Evolutionary conservation across 2,113 vertebrate species (phyloP).

Genomic region (Dermatemys mawii): DNA sequence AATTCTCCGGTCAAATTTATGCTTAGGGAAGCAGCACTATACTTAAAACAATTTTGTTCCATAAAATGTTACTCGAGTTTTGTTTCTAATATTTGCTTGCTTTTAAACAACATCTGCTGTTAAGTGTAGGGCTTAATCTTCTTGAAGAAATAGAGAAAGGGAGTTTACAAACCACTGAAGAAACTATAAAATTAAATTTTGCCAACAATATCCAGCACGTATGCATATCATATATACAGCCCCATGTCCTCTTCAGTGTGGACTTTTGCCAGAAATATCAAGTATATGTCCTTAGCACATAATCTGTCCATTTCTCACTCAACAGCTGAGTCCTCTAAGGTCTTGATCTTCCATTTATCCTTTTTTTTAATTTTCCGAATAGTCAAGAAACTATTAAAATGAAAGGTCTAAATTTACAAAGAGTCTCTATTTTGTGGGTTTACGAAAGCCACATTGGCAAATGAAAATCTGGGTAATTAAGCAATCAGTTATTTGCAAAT

Average conservation of each 20-base stretch:
- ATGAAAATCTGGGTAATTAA: not conserved
- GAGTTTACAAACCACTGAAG: not conserved
- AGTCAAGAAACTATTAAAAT: not conserved
- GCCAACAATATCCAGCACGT: not conserved
- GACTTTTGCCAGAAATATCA: slow-evolving; percentile 11
- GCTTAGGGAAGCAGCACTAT: not conserved
- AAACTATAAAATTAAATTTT: not conserved
- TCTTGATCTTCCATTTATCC: not conserved
- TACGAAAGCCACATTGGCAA: not conserved
- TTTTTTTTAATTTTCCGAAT: not conserved
- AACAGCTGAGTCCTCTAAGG: not conserved
- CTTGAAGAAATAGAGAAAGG: not conserved
- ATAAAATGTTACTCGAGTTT: accelerated
- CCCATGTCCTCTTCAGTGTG: not conserved
- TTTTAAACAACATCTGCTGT: not conserved
- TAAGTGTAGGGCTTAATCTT: not conserved
- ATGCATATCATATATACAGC: not conserved
- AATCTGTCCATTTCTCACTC: slow-evolving; percentile 2
- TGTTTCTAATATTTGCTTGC: not conserved
- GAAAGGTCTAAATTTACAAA: not conserved
- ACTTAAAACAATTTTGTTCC: not conserved
- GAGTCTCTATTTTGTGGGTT: not conserved
- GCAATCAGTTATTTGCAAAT: not conserved
- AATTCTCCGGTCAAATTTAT: not conserved
- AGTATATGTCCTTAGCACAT: not conserved